Evolutionary conservation across 2,113 vertebrate genomes (phyloP).

Genomic region (Thunnus maccoyii): DNA sequence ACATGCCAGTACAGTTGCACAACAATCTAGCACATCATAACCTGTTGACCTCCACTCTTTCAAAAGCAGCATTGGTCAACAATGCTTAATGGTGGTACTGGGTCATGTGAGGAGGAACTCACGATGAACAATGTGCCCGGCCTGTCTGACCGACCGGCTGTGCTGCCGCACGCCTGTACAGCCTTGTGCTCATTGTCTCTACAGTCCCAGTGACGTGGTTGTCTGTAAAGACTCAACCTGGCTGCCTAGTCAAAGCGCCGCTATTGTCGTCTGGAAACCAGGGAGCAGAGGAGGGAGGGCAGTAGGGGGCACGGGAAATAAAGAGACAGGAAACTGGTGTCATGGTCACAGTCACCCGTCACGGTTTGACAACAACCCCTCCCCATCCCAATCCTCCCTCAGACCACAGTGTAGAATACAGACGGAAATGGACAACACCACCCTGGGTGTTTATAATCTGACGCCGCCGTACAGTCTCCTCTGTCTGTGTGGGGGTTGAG

Average conservation of each 20-base stretch:
- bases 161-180: slow-evolving; percentile 1
- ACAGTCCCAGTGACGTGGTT: slow-evolving; percentile 59
- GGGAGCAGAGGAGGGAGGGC: slow-evolving; percentile 37
- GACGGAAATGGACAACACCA: slow-evolving; percentile 66
- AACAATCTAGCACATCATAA: slow-evolving; percentile 27
- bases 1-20: not conserved
- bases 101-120: slow-evolving; percentile 37
- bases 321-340: slow-evolving; percentile 78
- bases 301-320: slow-evolving; percentile 53
- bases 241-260: slow-evolving; percentile 19
- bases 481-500: slow-evolving; percentile 39
- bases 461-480: slow-evolving; percentile 63
- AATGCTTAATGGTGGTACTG: not conserved
- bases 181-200: slow-evolving; percentile 68
- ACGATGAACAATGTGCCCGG: slow-evolving; percentile 37
- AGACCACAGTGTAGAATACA: slow-evolving; percentile 63
- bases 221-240: slow-evolving; percentile 49
- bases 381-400: slow-evolving; percentile 44
- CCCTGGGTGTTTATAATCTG: slow-evolving; percentile 67
- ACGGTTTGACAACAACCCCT: slow-evolving; percentile 53
- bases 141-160: slow-evolving; percentile 5
- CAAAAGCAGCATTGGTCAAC: slow-evolving; percentile 48
- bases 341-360: slow-evolving; percentile 75
- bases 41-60: slow-evolving; percentile 34
- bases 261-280: slow-evolving; percentile 70